Percentiles rank a stretch among this genome's conserved stretches.
These are phyloP conservation scores for Xiphias gladius DNA, from an alignment of 2,113 vertebrate species.

Conservation along the genomic window DNA sequence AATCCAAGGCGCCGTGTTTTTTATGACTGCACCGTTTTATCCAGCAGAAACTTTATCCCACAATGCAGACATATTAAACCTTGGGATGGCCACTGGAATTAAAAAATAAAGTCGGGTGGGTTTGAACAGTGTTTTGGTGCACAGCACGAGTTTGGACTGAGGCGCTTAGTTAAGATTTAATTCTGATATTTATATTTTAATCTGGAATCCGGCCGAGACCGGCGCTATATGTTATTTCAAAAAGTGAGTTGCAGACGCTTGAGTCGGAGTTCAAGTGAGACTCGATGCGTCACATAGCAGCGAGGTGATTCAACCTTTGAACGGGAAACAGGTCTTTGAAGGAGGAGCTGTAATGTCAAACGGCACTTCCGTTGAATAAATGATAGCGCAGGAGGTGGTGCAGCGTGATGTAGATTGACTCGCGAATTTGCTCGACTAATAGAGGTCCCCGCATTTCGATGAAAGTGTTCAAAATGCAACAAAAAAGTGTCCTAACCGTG, in stretches of 20 bases:
- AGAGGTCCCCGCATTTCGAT: background rate
- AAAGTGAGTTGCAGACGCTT: background rate
- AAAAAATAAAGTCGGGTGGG: too few species aligned
- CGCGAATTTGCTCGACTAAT: background rate
- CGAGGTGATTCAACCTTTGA: conserved; percentile 35
- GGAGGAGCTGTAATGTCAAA: background rate
- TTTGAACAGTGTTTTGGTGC: too few species aligned
- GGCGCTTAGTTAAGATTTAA: background rate
- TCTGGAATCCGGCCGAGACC: too few species aligned
- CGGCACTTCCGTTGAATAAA: background rate
- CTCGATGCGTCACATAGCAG: conserved; percentile 10
- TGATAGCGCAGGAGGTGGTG: background rate
- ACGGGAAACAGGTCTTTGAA: conserved; percentile 36
- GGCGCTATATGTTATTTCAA: background rate
- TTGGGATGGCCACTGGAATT: too few species aligned
- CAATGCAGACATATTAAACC: too few species aligned
- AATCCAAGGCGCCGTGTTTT: too few species aligned
- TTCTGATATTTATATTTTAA: conserved; percentile 3
- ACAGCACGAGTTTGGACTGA: background rate
- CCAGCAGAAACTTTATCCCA: too few species aligned
- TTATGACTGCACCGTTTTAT: too few species aligned
- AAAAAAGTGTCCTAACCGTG: background rate
- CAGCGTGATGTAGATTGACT: background rate
- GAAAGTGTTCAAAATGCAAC: background rate
- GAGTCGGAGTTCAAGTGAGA: background rate